Base-by-base conservation (phyloP, 2,797 vertebrate species). In the Botia almorhae region DNA sequence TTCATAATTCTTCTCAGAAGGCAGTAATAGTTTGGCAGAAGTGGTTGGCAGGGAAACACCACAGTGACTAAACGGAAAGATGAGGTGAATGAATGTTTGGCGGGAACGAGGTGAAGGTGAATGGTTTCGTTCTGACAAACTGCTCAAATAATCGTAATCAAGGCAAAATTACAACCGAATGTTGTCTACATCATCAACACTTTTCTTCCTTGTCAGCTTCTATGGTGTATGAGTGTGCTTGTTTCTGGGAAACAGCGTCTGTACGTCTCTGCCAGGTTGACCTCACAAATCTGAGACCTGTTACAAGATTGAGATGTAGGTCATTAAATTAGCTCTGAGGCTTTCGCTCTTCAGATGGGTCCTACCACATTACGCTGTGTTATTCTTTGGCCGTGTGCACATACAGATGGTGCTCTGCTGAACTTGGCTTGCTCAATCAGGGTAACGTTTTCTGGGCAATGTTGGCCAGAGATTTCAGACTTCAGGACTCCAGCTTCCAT, bases 111-210 rank as follows among this genome's bases (percentile, higher is more conserved):
- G 84, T 88, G 48, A 84, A 77, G 86, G 87, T 88, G 79, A 90
- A 88, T 89, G 89, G 87, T 89, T 90, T 91, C 88, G 80, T 91
- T 91, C 88, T 89, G 65, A 78, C 73, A 64, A 86, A 83, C 83
- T 85, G 88, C 91, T 88, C 82, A 6, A 84, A 84, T 82, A 84
- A 84, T 82, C 83, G 80, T 86, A 93, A 93, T 93, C 87, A 87
- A 63, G 80, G 82, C 71, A 1, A 91, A 93, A 94, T 89, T 92
- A 88, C 86, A 92, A 91, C 89, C 74, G 86, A 89, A 92, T 92
- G 91, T 90, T 87, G 86, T 87, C 87, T 77, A 64, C 80, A 4
- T 81, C 81, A 78, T 81, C 0, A 13, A 76, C 80, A 81, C 83
- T 77, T 80, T 81, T 83, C 80, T 80, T 43, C 67, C 72, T 51